Percentiles rank a stretch among this genome's conserved stretches.
These are phyloP conservation scores for Thalassophryne amazonica DNA, from an alignment of 2,797 vertebrate genomes.

Conservation along the genomic window DNA sequence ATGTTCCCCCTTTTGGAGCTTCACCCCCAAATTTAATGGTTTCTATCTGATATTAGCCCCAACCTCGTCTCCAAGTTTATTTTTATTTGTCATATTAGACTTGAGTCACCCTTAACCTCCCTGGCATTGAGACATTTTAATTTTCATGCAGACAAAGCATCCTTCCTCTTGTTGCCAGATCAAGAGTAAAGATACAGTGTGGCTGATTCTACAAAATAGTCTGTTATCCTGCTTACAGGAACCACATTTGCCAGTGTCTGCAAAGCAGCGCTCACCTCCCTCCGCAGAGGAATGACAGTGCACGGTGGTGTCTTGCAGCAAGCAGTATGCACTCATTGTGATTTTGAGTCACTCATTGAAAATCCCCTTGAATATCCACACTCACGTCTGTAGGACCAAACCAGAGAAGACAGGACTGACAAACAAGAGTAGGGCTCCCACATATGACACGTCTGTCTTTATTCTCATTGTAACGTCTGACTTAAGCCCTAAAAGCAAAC, in stretches of 20 bases:
- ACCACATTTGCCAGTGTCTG: slow-evolving; percentile 8
- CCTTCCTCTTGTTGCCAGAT: too few species aligned
- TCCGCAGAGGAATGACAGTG: slow-evolving; percentile 20
- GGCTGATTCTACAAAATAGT: not conserved
- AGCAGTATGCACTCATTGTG: slow-evolving; percentile 6
- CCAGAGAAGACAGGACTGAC: not conserved
- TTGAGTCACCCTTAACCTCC: too few species aligned
- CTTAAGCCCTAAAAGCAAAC: slow-evolving; percentile 8
- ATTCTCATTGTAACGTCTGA: not conserved
- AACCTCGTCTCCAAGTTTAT: too few species aligned
- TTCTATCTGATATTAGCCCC: too few species aligned
- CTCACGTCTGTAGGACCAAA: not conserved
- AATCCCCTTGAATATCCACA: slow-evolving; percentile 13
- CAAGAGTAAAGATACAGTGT: too few species aligned
- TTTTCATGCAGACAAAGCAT: too few species aligned
- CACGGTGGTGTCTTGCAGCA: slow-evolving; percentile 40
- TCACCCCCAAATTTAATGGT: too few species aligned
- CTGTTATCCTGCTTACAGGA: slow-evolving; percentile 7
- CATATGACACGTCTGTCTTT: too few species aligned
- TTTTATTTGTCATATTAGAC: too few species aligned
- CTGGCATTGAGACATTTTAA: too few species aligned
- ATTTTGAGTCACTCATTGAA: slow-evolving; percentile 46
- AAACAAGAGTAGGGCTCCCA: too few species aligned
- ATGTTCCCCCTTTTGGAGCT: too few species aligned
- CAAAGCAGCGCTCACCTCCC: slow-evolving; percentile 15